phyloP scores from a whole-genome alignment of 1,140 invertebrate genomes.

The Aphelenchoides besseyi region DNA sequence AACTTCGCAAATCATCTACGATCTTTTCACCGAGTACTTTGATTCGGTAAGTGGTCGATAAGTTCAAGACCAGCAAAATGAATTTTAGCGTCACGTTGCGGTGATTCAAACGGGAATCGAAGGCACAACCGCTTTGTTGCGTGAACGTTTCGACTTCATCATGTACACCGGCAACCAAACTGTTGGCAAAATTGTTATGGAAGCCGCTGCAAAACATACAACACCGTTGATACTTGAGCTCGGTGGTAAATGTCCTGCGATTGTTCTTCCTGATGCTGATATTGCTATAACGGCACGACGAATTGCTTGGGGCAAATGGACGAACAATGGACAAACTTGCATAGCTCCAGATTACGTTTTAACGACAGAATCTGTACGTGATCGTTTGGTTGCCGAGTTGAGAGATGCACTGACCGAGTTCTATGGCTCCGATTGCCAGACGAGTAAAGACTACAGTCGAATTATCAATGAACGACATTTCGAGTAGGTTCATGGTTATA shows the following conservation, averaged over 20 bases:
- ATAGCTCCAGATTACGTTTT: constrained; percentile 86
- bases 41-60: constrained; percentile 68
- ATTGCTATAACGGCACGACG: constrained; percentile 67
- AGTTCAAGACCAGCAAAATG: background rate
- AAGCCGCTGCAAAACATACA: constrained; percentile 81
- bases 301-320: constrained; percentile 88
- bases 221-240: constrained; percentile 90
- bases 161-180: constrained; percentile 88
- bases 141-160: constrained; percentile 90
- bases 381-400: constrained; percentile 67
- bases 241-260: constrained; percentile 75
- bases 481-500: constrained; percentile 32
- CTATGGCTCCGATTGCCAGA: constrained; percentile 77
- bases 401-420: constrained; percentile 73
- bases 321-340: constrained; percentile 93
- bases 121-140: constrained; percentile 80
- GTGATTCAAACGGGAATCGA: constrained; percentile 74
- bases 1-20: constrained; percentile 72
- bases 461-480: constrained; percentile 81
- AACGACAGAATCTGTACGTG: constrained; percentile 54
- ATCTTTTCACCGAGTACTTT: constrained; percentile 82
- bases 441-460: constrained; percentile 77
- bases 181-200: constrained; percentile 82
- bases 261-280: constrained; percentile 54
- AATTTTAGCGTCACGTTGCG: constrained; percentile 66